Percentiles rank a stretch among this genome's conserved stretches.
phyloP scores from a whole-genome alignment of 2,888 invertebrate genomes.

The Ennomos fuscantarius region DNA sequence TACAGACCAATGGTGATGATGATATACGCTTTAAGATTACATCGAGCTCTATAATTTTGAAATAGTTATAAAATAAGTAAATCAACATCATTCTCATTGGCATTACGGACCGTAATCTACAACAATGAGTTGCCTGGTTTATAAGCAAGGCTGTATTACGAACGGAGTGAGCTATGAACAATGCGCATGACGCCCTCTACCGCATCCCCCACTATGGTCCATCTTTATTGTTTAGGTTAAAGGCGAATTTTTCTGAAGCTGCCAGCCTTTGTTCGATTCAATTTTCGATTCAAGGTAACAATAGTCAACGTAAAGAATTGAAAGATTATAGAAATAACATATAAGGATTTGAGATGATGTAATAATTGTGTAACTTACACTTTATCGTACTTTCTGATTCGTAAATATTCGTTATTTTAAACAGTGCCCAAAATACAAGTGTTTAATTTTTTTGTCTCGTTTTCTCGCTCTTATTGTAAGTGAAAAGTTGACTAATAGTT shows the following conservation, averaged over 20 bases:
- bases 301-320: conserved; percentile 24
- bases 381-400: no score
- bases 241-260: conserved; percentile 49
- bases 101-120: conserved; percentile 18
- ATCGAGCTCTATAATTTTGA: conserved; percentile 11
- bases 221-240: conserved; percentile 50
- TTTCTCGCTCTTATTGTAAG: no score
- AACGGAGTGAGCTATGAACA: conserved; percentile 41
- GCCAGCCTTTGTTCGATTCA: conserved; percentile 57
- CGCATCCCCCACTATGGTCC: conserved; percentile 44
- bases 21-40: neutral
- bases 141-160: conserved; percentile 27
- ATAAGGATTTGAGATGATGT: conserved; percentile 28
- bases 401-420: no score
- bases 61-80: conserved; percentile 20
- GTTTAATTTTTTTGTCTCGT: no score
- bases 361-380: conserved; percentile 8
- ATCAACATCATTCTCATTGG: conserved; percentile 17
- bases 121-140: conserved; percentile 25
- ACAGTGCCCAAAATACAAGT: no score
- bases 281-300: conserved; percentile 52
- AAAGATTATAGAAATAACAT: conserved; percentile 37
- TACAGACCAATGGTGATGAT: no score
- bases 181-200: conserved; percentile 44
- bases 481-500: no score